Conservation (phyloP, 2,888 invertebrate species). For the Synanthedon formicaeformis region DNA sequence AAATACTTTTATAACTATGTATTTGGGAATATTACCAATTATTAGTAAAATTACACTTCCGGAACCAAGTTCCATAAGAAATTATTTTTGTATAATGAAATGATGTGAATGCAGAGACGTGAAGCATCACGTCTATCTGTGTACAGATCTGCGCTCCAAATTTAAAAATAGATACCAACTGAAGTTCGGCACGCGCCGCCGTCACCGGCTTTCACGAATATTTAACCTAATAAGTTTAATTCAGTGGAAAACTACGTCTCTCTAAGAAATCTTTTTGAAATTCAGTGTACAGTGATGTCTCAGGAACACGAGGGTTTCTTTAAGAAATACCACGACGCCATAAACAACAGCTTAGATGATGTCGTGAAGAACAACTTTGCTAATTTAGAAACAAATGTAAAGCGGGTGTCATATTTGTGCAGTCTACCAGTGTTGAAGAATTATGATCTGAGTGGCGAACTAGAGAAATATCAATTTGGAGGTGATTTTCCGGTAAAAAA, state of each 20-base stretch:
- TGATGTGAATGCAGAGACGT: conserved; percentile 4
- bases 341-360: conserved; percentile 66
- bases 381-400: conserved; percentile 72
- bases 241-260: not conserved
- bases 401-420: conserved; percentile 74
- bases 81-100: too few relatives aligned
- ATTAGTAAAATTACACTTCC: not conserved
- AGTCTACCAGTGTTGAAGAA: conserved; percentile 58
- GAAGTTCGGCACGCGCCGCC: conserved; percentile 29
- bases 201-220: conserved; percentile 36
- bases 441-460: conserved; percentile 59
- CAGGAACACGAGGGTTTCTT: conserved; percentile 65
- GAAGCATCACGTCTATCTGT: conserved; percentile 31
- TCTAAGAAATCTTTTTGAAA: not conserved
- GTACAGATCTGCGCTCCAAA: conserved; percentile 39
- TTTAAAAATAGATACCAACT: conserved; percentile 53
- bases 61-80: too few relatives aligned
- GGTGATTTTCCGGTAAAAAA: conserved; percentile 62
- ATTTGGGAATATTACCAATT: not conserved
- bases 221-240: conserved; percentile 28
- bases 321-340: conserved; percentile 73
- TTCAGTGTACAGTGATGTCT: conserved; percentile 32
- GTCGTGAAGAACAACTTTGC: conserved; percentile 74
- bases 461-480: conserved; percentile 36
- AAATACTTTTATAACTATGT: not conserved